Conservation (phyloP, 1,140 invertebrate species). For the Diorhabda elongata region DNA sequence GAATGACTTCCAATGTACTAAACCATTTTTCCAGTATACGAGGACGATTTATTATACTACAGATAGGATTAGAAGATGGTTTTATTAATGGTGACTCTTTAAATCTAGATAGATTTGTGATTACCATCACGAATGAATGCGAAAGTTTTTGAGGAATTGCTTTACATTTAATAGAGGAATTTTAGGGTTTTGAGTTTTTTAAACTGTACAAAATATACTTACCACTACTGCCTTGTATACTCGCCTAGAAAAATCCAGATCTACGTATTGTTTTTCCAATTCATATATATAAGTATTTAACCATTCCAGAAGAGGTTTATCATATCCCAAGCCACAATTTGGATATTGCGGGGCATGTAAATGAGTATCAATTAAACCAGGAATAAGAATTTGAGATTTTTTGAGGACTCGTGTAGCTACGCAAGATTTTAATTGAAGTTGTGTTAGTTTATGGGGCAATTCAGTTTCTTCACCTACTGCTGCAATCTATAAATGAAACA, state of each 20-base stretch:
- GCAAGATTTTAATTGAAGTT: constrained; percentile 21
- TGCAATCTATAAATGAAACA: constrained; percentile 12
- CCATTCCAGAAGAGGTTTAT: constrained; percentile 78
- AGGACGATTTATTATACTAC: too few species aligned
- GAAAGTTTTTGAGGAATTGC: too few species aligned
- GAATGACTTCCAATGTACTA: too few species aligned
- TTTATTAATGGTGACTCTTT: too few species aligned
- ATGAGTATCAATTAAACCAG: constrained; percentile 85
- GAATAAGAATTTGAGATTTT: constrained; percentile 69
- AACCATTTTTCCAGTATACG: too few species aligned
- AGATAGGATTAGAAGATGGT: too few species aligned
- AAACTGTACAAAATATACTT: constrained; percentile 42
- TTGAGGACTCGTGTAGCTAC: constrained; percentile 41
- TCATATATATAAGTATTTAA: constrained; percentile 83
- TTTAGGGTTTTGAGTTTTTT: too few species aligned
- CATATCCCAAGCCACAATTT: constrained; percentile 76
- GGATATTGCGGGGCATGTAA: constrained; percentile 86
- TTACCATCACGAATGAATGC: too few species aligned
- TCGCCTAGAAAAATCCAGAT: constrained; percentile 64
- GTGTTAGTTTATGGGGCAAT: constrained; percentile 16
- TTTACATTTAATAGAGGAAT: too few species aligned
- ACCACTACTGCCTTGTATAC: constrained; percentile 79
- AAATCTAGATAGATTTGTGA: too few species aligned
- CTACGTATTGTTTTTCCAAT: constrained; percentile 68
- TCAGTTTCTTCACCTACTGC: constrained; percentile 11